Conservation (phyloP, 2,797 vertebrate species). For the Pangasius sanitwongsei region DNA sequence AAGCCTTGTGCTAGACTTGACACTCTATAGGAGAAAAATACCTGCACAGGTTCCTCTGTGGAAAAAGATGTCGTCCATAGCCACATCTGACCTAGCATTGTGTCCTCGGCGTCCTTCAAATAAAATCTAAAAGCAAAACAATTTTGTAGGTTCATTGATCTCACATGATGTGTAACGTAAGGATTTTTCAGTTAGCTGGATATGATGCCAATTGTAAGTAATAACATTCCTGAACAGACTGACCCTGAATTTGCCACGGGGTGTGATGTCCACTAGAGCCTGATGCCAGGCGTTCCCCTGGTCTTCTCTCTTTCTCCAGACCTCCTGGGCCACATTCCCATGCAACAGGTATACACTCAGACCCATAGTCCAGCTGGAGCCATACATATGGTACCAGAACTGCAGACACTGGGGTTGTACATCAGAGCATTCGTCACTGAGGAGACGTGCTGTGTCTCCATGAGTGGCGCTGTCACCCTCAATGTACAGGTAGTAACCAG, state of each 20-base stretch:
- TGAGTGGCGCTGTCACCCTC: slow-evolving; percentile 61
- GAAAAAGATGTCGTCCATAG: slow-evolving; percentile 79
- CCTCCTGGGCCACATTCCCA: slow-evolving; percentile 28
- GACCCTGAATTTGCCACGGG: slow-evolving; percentile 59
- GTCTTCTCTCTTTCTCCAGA: slow-evolving; percentile 69
- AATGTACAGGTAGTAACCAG: slow-evolving; percentile 3
- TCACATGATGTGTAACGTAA: neutral
- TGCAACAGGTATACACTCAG: slow-evolving; percentile 71
- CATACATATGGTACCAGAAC: slow-evolving; percentile 80
- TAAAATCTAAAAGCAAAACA: slow-evolving; percentile 37
- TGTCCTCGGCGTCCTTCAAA: slow-evolving; percentile 56
- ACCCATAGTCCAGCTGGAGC: slow-evolving; percentile 74
- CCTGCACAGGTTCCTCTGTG: slow-evolving; percentile 71
- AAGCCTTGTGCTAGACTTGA: neutral
- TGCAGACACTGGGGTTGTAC: slow-evolving; percentile 73
- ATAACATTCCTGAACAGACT: neutral
- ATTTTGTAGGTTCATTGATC: neutral
- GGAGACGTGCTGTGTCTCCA: slow-evolving; percentile 69
- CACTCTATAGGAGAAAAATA: slow-evolving; percentile 45
- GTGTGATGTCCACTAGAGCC: slow-evolving; percentile 68
- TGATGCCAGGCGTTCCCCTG: slow-evolving; percentile 74
- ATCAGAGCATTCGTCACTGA: slow-evolving; percentile 68
- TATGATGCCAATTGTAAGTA: neutral
- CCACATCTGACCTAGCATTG: slow-evolving; percentile 69
- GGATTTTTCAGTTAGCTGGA: neutral